Base-by-base conservation (phyloP, 1,140 invertebrate genomes). In the Drosophila elegans region DNA sequence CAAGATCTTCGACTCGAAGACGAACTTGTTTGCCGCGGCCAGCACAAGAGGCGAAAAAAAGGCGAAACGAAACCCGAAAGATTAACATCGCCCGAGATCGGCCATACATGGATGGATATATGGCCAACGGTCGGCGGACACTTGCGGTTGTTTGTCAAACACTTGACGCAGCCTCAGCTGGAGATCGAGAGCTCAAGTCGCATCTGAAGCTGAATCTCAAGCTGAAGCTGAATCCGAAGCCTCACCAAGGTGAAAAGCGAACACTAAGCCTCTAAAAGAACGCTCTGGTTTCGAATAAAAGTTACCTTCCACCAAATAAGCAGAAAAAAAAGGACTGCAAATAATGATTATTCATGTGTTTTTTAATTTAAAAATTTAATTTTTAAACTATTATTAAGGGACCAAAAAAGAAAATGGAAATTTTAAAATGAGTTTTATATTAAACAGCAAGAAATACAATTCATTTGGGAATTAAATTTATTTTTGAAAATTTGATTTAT, bases 71-170 rank as follows among this genome's bases (percentile, higher is more conserved):
- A 76, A 69, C 67, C 63, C 72, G 64, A 48, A 60, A 84, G 73
- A 84, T 89, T 86, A 81, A 45, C 77, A 85, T 74, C 82, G 44
- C 39, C 54, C 55, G 72, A 74, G 68, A 60, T 79, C 49, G 32
- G n/a, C 51, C 41, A 42, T 46, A 49, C 57, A 64, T 53, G 61
- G 53, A 57, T 61, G 51, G 59, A 36, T 39, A 46, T 48, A 59
- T 59, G 59, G 36, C 45, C 72, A 68, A 21, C 48, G 62, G 49
- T 60, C 55, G 46, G 39, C 74, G 62, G 63, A 75, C 71, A 83
- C 67, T 73, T 64, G 81, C 68, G 63, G 67, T 44, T 64, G 63
- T 68, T 82, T 88, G 82, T 88, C 82, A 88, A 88, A 78, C 83
- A 85, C 78, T 86, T 82, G 78, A 80, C 68, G 57, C 68, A 55